phyloP scores from a whole-genome alignment of 2,888 invertebrate species.

The Neoascia interrupta region DNA sequence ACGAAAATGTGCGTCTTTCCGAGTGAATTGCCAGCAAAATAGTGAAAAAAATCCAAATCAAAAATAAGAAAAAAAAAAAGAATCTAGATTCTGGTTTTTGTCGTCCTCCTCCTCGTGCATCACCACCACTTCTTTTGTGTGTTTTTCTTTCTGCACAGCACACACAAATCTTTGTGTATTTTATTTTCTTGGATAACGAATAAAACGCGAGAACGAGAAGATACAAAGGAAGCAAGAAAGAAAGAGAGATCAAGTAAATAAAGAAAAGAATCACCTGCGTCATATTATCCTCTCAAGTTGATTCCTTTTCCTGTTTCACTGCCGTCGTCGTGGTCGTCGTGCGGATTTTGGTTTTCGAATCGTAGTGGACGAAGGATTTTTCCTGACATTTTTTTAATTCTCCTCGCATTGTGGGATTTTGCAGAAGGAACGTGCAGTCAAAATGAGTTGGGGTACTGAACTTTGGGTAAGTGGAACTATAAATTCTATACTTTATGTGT shows the following conservation, averaged over 20 bases:
- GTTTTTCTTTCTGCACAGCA: conserved; percentile 52
- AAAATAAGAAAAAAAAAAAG: conserved; percentile 40
- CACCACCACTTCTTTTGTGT: conserved; percentile 23
- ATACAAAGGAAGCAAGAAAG: background rate
- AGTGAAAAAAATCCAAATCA: conserved; percentile 15
- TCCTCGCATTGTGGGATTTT: conserved; percentile 54
- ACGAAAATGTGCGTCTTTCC: conserved; percentile 49
- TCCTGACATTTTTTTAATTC: conserved; percentile 34
- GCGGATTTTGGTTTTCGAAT: conserved; percentile 20
- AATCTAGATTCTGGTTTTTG: conserved; percentile 59
- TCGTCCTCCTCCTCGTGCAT: conserved; percentile 7
- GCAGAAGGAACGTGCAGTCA: conserved; percentile 72
- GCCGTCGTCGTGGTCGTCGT: background rate
- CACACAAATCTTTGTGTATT: conserved; percentile 47
- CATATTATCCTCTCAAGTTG: conserved; percentile 63
- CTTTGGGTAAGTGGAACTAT: conserved; percentile 77
- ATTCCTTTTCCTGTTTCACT: conserved; percentile 50
- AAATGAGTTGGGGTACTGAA: conserved; percentile 79
- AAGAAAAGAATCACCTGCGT: conserved; percentile 63
- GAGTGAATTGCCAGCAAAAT: conserved; percentile 31
- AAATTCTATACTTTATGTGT: no score
- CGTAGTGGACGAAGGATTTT: conserved; percentile 55
- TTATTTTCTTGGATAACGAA: conserved; percentile 45
- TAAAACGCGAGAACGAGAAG: conserved; percentile 56
- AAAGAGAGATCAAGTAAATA: background rate